A percentile compares a stretch with the other conserved stretches of the same genome.
Conservation (phyloP, 1,140 invertebrate species). For the Druon quercuslanigerum region DNA sequence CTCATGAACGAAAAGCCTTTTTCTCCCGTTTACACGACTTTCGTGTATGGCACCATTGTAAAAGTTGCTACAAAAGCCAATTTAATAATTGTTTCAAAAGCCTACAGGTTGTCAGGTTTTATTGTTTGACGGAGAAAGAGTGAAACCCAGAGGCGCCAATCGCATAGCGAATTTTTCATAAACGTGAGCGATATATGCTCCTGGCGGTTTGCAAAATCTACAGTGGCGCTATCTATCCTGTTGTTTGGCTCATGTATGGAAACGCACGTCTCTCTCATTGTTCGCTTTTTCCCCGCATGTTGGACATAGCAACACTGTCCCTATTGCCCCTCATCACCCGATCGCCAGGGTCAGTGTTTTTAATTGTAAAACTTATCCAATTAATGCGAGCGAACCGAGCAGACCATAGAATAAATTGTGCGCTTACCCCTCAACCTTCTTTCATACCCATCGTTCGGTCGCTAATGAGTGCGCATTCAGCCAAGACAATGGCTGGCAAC, state of each 20-base stretch:
- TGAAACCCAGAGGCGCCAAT: background rate
- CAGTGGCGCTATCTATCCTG: slow-evolving; percentile 2
- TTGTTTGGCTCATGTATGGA: background rate
- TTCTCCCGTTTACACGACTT: background rate
- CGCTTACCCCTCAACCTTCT: slow-evolving; percentile 31
- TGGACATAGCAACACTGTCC: slow-evolving; percentile 37
- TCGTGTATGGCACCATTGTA: background rate
- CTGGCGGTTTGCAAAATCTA: background rate
- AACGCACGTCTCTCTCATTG: slow-evolving; percentile 37
- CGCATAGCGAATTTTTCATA: background rate
- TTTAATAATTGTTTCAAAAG: background rate
- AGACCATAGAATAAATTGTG: slow-evolving; percentile 42
- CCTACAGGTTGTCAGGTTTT: background rate
- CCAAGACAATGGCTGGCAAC: slow-evolving; percentile 44
- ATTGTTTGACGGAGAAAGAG: background rate
- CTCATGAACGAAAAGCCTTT: slow-evolving; percentile 7
- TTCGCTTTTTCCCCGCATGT: slow-evolving; percentile 42
- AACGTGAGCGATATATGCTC: background rate
- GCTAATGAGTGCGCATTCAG: slow-evolving; percentile 47
- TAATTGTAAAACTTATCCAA: slow-evolving; percentile 55
- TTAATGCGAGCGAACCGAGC: slow-evolving; percentile 45
- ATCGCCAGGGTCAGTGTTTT: slow-evolving; percentile 47
- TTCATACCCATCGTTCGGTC: slow-evolving; percentile 36
- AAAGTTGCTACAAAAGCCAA: slow-evolving; percentile 14
- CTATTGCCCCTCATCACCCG: slow-evolving; percentile 31